Conservation (phyloP, 2,797 vertebrate species). For the Danio tinwini region DNA sequence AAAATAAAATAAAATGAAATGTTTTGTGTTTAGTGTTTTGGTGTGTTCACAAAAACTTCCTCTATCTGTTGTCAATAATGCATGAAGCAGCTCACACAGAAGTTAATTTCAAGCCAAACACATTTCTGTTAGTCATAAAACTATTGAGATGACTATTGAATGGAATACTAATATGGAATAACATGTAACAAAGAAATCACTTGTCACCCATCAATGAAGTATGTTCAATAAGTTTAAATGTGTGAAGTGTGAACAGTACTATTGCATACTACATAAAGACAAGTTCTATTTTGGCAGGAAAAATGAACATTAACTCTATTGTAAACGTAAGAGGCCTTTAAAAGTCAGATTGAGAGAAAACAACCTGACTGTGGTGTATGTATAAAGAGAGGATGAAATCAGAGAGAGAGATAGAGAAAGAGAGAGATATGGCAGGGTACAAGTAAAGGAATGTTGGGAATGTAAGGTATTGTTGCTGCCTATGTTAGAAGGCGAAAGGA, state of each 20-base stretch:
- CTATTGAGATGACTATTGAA: no score
- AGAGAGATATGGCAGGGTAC: background rate
- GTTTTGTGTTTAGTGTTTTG: no score
- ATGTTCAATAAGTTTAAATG: no score
- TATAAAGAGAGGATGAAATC: background rate
- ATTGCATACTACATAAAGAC: no score
- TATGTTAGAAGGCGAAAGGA: slow-evolving; percentile 19
- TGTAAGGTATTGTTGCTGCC: slow-evolving; percentile 39
- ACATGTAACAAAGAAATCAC: no score
- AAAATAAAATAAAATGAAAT: no score
- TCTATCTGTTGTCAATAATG: background rate
- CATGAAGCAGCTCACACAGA: background rate
- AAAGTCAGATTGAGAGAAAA: background rate
- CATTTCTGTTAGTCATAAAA: background rate
- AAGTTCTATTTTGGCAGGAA: no score
- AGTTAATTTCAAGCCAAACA: no score
- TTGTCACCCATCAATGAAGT: no score
- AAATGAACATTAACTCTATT: no score
- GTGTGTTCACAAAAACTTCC: no score
- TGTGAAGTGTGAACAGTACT: background rate
- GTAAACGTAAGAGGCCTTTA: background rate
- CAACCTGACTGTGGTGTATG: background rate
- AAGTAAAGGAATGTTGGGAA: slow-evolving; percentile 47
- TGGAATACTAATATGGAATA: no score
- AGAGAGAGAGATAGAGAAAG: background rate